phyloP scores from a whole-genome alignment of 2,888 invertebrate genomes.

The Halictus quadricinctus region DNA sequence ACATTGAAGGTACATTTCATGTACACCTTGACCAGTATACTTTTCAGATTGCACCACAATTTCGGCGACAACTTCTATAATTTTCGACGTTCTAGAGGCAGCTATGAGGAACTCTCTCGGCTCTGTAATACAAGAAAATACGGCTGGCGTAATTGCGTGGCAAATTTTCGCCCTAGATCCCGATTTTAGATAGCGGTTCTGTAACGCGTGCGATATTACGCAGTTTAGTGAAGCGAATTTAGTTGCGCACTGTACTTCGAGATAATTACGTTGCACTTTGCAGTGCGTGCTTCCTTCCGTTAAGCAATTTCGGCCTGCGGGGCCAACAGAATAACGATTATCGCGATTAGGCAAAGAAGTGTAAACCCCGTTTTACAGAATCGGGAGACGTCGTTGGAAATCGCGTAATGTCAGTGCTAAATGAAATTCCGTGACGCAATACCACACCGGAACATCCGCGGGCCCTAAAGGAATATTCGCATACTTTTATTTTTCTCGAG shows the following conservation, averaged over 20 bases:
- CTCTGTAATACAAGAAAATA: conserved; percentile 7
- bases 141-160: conserved; percentile 13
- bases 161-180: conserved; percentile 32
- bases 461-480: not conserved
- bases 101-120: not conserved
- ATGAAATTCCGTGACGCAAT: conserved; percentile 4
- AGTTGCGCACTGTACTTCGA: conserved; percentile 31
- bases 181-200: conserved; percentile 20
- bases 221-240: conserved; percentile 40
- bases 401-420: conserved; percentile 18
- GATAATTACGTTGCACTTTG: conserved; percentile 58
- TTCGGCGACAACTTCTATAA: not conserved
- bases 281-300: conserved; percentile 43
- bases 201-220: conserved; percentile 26
- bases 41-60: not conserved
- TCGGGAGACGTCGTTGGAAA: conserved; percentile 13
- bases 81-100: not conserved
- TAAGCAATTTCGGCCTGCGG: conserved; percentile 33
- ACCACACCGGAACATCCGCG: not conserved
- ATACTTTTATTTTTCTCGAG: not conserved
- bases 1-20: too few relatives aligned
- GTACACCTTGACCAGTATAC: not conserved
- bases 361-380: conserved; percentile 38
- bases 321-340: conserved; percentile 44
- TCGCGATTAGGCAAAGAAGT: conserved; percentile 56